Conservation (phyloP, 1,140 invertebrate genomes). For the Cydia fagiglandana region DNA sequence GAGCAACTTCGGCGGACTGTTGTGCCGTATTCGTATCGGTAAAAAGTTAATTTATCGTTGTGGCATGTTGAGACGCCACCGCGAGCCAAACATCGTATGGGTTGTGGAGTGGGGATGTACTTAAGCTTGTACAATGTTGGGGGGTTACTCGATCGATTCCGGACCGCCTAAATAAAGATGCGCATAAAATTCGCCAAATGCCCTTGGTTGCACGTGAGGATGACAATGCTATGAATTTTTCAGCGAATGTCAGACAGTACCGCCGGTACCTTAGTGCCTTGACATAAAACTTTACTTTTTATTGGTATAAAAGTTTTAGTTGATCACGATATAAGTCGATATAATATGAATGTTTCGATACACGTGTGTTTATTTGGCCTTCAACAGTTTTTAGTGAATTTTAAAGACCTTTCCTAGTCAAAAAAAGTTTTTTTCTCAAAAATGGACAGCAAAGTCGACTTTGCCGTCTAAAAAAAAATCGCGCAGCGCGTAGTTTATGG, state of each 20-base stretch:
- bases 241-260: background rate
- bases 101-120: background rate
- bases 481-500: no score
- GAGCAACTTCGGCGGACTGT: slow-evolving; percentile 55
- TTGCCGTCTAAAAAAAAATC: no score
- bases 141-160: slow-evolving; percentile 58
- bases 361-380: no score
- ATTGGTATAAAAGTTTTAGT: background rate
- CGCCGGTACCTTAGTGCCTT: background rate
- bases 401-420: no score
- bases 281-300: slow-evolving; percentile 7
- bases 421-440: no score
- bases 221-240: slow-evolving; percentile 26
- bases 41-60: slow-evolving; percentile 75
- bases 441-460: no score
- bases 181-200: slow-evolving; percentile 69
- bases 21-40: slow-evolving; percentile 36
- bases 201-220: slow-evolving; percentile 41
- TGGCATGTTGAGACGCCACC: slow-evolving; percentile 56
- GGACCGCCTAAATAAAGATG: slow-evolving; percentile 62
- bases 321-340: background rate
- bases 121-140: slow-evolving; percentile 1
- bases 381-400: no score
- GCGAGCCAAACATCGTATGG: slow-evolving; percentile 6
- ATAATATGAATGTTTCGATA: no score